Evolutionary conservation across 2,113 vertebrate species (phyloP).

Genomic region (Dasypus novemcinctus): DNA sequence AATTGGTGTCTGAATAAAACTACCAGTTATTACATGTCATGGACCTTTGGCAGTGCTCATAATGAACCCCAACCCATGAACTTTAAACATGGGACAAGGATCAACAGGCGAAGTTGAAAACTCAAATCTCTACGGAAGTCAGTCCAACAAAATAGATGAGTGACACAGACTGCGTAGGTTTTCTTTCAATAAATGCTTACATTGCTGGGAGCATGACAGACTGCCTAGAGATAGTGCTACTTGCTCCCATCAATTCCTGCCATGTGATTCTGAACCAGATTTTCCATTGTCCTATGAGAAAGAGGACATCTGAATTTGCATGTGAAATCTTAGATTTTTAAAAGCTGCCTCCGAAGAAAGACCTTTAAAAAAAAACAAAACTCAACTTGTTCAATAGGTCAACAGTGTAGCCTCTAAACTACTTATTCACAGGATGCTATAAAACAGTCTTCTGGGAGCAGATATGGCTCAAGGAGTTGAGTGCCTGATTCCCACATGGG

Average conservation of each 20-base stretch:
- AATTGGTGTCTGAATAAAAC: neutral
- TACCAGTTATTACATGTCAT: neutral
- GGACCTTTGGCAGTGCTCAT: neutral
- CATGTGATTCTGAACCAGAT: neutral
- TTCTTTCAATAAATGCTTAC: neutral
- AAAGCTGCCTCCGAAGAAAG: neutral
- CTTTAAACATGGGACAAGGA: neutral
- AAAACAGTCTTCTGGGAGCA: neutral
- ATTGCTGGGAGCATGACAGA: accelerated
- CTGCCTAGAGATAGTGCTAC: neutral
- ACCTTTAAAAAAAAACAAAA: neutral
- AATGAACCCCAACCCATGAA: neutral
- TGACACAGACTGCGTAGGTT: too few relatives aligned
- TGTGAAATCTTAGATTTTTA: neutral
- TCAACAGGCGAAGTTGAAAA: neutral
- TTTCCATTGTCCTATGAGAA: neutral
- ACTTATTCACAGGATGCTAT: neutral
- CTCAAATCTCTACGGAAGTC: neutral
- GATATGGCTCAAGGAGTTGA: too few relatives aligned
- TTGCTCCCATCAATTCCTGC: neutral
- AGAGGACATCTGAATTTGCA: neutral
- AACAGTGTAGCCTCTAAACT: neutral
- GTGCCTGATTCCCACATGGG: too few relatives aligned
- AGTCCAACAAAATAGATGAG: neutral
- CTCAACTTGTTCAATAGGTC: neutral